These are phyloP conservation scores for Lasioglossum villosulum DNA, from an alignment of 2,888 invertebrate genomes.

Conservation along the genomic window DNA sequence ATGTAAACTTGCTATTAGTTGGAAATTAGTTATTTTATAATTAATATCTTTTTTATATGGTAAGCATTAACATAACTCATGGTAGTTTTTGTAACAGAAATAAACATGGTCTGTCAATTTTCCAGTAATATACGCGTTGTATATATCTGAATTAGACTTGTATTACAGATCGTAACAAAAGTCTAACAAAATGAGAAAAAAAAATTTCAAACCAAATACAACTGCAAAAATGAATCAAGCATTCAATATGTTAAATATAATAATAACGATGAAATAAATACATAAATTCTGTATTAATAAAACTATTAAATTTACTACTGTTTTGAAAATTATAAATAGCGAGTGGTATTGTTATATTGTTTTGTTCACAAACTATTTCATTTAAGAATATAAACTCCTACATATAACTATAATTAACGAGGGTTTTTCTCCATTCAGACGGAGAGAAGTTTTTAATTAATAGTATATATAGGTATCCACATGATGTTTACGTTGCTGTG, in stretches of 20 bases:
- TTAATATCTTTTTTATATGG: slow-evolving; percentile 71
- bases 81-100: slow-evolving; percentile 72
- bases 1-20: slow-evolving; percentile 69
- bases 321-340: slow-evolving; percentile 35
- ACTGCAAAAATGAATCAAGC: slow-evolving; percentile 26
- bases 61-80: slow-evolving; percentile 69
- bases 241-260: slow-evolving; percentile 36
- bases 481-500: background rate
- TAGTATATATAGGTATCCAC: slow-evolving; percentile 12
- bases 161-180: slow-evolving; percentile 56
- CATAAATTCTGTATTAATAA: slow-evolving; percentile 41
- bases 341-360: slow-evolving; percentile 33
- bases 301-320: slow-evolving; percentile 38
- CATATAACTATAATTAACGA: background rate
- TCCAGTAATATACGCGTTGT: slow-evolving; percentile 63
- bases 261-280: slow-evolving; percentile 33
- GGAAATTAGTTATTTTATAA: slow-evolving; percentile 65
- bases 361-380: slow-evolving; percentile 27
- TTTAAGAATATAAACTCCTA: slow-evolving; percentile 18
- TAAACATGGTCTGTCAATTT: slow-evolving; percentile 68
- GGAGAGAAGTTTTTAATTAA: background rate
- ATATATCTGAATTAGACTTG: slow-evolving; percentile 63
- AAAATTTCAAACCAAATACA: slow-evolving; percentile 44
- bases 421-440: slow-evolving; percentile 12
- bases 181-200: slow-evolving; percentile 59